Evolutionary conservation across 2,797 vertebrate genomes (phyloP), one percentile per base, ranked within the genome.

Genomic region (Sebastolobus alascanus): DNA sequence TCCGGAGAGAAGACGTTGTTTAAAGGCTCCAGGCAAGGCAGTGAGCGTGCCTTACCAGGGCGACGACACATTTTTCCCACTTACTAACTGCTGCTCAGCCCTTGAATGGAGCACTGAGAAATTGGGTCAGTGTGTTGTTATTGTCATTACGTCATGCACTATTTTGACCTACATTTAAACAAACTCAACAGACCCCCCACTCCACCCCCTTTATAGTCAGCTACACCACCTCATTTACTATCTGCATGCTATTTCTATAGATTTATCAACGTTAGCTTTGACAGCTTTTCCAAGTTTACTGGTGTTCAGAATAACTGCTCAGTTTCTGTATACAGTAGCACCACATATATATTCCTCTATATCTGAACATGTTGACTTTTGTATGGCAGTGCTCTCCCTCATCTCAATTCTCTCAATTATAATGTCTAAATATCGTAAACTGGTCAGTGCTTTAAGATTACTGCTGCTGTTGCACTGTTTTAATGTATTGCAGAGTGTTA

Each of bases 51-150:
- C 3, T 16, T 12, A 31, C 40, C 43, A 22, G 9, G 12, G 14
- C 85, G 40, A 70, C 61, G 33, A 82, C 73, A 54, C 85, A 12
- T 18, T 66, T 71, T 68, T 35, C 64, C 66, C 14, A 0, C 63
- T 22, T 61, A 31, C 18, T 59, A 59, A n/a, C 37, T 68, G 46
- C 29, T 69, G 16, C 84, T 80, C 72, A 67, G 27, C 0, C 29
- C 11, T 46, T 63, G 22, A 60, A 69, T 38, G 38, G 38, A 68
- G n/a, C 16, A 73, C 16, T 43, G 20, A 9, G 22, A 76, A 94
- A 89, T 2, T 82, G 79, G 87, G 91, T 92, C 89, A 93, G 68
- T 91, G 88, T 88, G 91, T 84, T 82, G 56, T 75, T 65, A 46
- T 71, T 61, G 60, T 75, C 75, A 56, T 90, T 87, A 86, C 84